Percentiles rank a stretch among this genome's conserved stretches.
These are phyloP conservation scores for Aricia artaxerxes DNA, from an alignment of 2,888 invertebrate species.

Conservation along the genomic window DNA sequence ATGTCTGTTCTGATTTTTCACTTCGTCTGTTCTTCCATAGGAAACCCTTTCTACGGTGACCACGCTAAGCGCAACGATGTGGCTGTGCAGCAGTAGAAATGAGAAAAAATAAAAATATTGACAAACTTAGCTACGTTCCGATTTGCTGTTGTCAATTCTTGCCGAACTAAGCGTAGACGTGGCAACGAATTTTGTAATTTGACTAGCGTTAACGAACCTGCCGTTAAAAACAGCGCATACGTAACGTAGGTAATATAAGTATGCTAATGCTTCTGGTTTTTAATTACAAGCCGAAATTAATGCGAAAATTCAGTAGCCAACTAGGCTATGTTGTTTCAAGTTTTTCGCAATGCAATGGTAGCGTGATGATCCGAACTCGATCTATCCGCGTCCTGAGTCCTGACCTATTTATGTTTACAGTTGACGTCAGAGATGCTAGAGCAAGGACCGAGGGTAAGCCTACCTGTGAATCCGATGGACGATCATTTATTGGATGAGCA, in stretches of 20 bases:
- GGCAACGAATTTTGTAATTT: background rate
- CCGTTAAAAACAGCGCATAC: background rate
- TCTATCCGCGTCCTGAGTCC: slow-evolving; percentile 59
- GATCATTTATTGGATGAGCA: background rate
- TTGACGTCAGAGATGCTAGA: slow-evolving; percentile 65
- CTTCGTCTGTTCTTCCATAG: too few relatives aligned
- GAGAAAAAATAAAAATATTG: too few relatives aligned
- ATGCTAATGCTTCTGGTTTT: slow-evolving; percentile 20
- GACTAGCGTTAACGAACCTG: background rate
- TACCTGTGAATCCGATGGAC: background rate
- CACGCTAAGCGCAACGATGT: too few relatives aligned
- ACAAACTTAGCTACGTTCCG: too few relatives aligned
- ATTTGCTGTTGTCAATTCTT: background rate
- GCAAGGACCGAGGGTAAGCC: slow-evolving; percentile 42
- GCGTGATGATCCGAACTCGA: slow-evolving; percentile 56
- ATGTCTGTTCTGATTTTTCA: too few relatives aligned
- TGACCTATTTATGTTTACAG: slow-evolving; percentile 75
- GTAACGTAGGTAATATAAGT: background rate
- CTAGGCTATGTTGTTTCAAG: slow-evolving; percentile 2
- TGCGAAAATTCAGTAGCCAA: background rate
- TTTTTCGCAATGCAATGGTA: background rate
- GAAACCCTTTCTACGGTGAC: too few relatives aligned
- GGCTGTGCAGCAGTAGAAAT: too few relatives aligned
- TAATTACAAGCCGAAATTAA: background rate
- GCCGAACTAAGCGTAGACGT: background rate